Percentiles rank a stretch among this genome's conserved stretches.
These are phyloP conservation scores for Lycorma delicatula DNA, from an alignment of 1,140 invertebrate species.

Conservation along the genomic window DNA sequence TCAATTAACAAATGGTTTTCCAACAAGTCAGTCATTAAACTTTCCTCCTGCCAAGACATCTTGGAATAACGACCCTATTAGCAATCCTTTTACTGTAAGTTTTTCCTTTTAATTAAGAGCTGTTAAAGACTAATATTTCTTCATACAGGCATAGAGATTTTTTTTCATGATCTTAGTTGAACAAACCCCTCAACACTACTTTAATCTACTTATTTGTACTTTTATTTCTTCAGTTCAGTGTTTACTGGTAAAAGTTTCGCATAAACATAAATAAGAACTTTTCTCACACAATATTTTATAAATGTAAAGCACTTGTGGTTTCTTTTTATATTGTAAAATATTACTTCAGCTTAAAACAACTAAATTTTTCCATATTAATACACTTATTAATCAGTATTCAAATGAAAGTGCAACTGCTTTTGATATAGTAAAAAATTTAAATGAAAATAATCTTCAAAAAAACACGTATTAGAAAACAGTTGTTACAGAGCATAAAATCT, in stretches of 20 bases:
- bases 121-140: background rate
- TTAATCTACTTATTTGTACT: too few species aligned
- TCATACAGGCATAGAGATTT: background rate
- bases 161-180: background rate
- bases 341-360: too few species aligned
- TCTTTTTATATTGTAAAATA: too few species aligned
- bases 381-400: too few species aligned
- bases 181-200: background rate
- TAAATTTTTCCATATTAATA: too few species aligned
- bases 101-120: background rate
- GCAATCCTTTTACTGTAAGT: slow-evolving; percentile 25
- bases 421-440: too few species aligned
- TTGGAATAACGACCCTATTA: slow-evolving; percentile 17
- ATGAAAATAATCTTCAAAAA: too few species aligned
- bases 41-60: slow-evolving; percentile 15
- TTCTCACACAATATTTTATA: too few species aligned
- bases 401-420: too few species aligned
- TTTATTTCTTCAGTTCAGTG: background rate
- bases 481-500: too few species aligned
- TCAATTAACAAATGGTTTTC: slow-evolving; percentile 16
- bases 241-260: background rate
- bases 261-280: background rate
- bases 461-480: too few species aligned
- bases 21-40: slow-evolving; percentile 21
- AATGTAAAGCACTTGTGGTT: too few species aligned